phyloP scores from a whole-genome alignment of 2,888 invertebrate species.

The Andricus quercusramuli region DNA sequence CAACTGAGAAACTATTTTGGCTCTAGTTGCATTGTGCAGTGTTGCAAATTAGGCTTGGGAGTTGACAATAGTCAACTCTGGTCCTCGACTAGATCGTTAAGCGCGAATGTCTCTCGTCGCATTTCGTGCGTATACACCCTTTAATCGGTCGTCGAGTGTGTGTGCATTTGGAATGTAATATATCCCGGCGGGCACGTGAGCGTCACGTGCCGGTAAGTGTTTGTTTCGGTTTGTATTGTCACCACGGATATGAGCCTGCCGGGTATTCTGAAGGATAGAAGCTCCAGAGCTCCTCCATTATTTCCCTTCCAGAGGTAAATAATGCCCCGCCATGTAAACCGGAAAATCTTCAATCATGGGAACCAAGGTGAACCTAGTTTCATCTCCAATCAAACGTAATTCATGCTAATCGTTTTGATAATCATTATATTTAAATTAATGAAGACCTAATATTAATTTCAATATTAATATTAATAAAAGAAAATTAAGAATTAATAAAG shows the following conservation, averaged over 20 bases:
- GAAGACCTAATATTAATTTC: no score
- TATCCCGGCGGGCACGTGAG: slow-evolving; percentile 80
- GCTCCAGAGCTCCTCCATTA: slow-evolving; percentile 63
- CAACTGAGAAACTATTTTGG: slow-evolving; percentile 40
- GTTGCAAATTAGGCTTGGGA: slow-evolving; percentile 32
- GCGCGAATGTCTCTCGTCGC: slow-evolving; percentile 27
- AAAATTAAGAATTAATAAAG: no score
- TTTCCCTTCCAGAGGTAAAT: slow-evolving; percentile 68
- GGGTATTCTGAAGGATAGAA: slow-evolving; percentile 51
- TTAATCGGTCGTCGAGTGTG: slow-evolving; percentile 76
- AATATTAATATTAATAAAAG: no score
- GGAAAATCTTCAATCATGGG: slow-evolving; percentile 46
- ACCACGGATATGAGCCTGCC: slow-evolving; percentile 72
- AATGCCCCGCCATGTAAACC: slow-evolving; percentile 63
- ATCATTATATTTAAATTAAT: background rate
- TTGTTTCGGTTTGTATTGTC: slow-evolving; percentile 79
- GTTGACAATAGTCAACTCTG: slow-evolving; percentile 32
- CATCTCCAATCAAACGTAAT: slow-evolving; percentile 48
- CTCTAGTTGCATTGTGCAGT: slow-evolving; percentile 26
- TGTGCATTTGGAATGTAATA: slow-evolving; percentile 78
- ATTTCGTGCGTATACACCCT: slow-evolving; percentile 58
- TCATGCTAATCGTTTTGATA: slow-evolving; percentile 56
- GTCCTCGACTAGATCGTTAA: slow-evolving; percentile 40
- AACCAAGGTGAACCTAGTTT: slow-evolving; percentile 36
- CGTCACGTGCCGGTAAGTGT: slow-evolving; percentile 77